Percentiles rank a stretch among this genome's conserved stretches.
Conservation (phyloP, 2,888 invertebrate species). For the Dicyrtomina minuta region DNA sequence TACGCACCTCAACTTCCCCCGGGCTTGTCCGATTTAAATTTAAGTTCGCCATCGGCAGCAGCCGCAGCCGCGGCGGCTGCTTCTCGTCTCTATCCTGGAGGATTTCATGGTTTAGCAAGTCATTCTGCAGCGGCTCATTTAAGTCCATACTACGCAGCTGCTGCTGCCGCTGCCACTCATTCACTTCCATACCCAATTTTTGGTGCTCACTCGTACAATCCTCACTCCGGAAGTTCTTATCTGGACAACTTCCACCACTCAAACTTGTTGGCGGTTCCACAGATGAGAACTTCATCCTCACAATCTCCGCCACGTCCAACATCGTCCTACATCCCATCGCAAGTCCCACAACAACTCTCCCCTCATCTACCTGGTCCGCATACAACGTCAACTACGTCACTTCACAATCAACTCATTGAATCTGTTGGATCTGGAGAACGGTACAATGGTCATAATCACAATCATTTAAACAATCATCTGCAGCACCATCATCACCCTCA, state of each 20-base stretch:
- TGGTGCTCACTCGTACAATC: slow-evolving; percentile 41
- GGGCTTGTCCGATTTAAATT: slow-evolving; percentile 31
- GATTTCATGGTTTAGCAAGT: slow-evolving; percentile 31
- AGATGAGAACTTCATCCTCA: slow-evolving; percentile 23
- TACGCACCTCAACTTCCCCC: slow-evolving; percentile 45
- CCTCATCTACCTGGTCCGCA: slow-evolving; percentile 31
- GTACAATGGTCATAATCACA: slow-evolving; percentile 41
- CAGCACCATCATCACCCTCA: slow-evolving; percentile 36
- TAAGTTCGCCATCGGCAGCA: slow-evolving; percentile 37
- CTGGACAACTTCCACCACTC: slow-evolving; percentile 50
- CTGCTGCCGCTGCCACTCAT: slow-evolving; percentile 49
- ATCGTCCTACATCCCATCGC: slow-evolving; percentile 36
- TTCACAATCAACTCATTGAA: slow-evolving; percentile 49
- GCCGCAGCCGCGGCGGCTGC: slow-evolving; percentile 38
- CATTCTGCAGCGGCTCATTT: slow-evolving; percentile 42
- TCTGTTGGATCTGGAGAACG: slow-evolving; percentile 36
- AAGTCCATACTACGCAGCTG: slow-evolving; percentile 44
- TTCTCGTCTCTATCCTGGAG: slow-evolving; percentile 39
- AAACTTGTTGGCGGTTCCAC: slow-evolving; percentile 35
- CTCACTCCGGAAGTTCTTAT: slow-evolving; percentile 45
- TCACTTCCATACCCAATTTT: slow-evolving; percentile 50
- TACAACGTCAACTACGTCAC: slow-evolving; percentile 43
- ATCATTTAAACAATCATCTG: slow-evolving; percentile 37
- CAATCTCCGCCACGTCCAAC: slow-evolving; percentile 37
- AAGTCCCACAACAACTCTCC: slow-evolving; percentile 33